Conservation (phyloP, 2,113 vertebrate species). For the Nyctereutes procyonoides region DNA sequence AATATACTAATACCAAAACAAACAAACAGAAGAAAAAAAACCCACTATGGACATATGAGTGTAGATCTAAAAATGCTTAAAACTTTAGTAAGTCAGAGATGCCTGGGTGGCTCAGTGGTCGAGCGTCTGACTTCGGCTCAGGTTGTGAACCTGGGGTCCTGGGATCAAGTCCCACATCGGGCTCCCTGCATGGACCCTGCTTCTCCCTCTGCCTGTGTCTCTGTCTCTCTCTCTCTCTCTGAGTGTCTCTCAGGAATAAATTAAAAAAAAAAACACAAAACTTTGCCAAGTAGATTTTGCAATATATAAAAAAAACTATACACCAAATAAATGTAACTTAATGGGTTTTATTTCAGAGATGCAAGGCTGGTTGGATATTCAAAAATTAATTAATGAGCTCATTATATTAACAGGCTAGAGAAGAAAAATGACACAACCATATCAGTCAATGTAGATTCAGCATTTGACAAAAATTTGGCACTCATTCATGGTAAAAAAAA, state of each 20-base stretch:
- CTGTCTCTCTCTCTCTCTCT: no score
- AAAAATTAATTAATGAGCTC: not conserved
- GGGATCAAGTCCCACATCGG: no score
- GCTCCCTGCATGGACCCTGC: no score
- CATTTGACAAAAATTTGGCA: not conserved
- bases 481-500: not conserved
- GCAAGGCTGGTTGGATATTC: not conserved
- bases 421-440: not conserved
- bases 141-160: no score
- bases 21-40: not conserved
- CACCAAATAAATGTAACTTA: not conserved
- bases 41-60: not conserved
- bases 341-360: not conserved
- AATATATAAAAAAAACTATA: not conserved
- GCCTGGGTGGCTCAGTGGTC: no score
- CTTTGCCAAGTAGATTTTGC: not conserved
- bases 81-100: not conserved
- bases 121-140: no score
- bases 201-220: no score
- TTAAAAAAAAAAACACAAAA: not conserved
- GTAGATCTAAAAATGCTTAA: not conserved
- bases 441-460: not conserved
- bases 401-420: not conserved
- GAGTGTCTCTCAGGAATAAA: no score
- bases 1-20: not conserved